A percentile compares a stretch with the other conserved stretches of the same genome.
Conservation (phyloP, 2,113 vertebrate genomes). For the Xerus inauris region DNA sequence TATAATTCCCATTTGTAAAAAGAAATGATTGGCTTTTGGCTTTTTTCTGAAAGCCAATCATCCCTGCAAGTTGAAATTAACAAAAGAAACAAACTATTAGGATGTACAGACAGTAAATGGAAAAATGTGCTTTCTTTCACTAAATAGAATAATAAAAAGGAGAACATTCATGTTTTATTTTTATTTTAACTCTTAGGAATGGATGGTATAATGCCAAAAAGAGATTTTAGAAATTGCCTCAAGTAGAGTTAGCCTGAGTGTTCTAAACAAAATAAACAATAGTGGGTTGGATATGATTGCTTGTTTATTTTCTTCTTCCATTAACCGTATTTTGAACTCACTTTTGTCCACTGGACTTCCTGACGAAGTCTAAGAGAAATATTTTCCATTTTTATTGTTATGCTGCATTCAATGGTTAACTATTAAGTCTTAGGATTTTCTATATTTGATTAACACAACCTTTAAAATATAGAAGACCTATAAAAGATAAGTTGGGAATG, state of each 20-base stretch:
- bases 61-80: constrained; percentile 69
- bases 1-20: neutral
- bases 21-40: constrained; percentile 36
- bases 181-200: neutral
- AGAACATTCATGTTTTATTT: accelerated
- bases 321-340: neutral
- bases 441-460: constrained; percentile 1
- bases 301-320: constrained; percentile 23
- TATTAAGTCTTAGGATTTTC: constrained; percentile 71
- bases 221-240: constrained; percentile 35
- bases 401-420: constrained; percentile 43
- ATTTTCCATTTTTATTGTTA: constrained; percentile 53
- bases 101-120: constrained; percentile 23
- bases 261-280: neutral
- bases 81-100: constrained; percentile 33
- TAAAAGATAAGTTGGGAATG: neutral
- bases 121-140: constrained; percentile 26
- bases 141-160: constrained; percentile 15
- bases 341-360: neutral
- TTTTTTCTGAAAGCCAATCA: constrained; percentile 60
- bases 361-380: neutral
- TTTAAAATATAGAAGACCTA: neutral
- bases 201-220: constrained; percentile 1
- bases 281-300: neutral
- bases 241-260: neutral